These are phyloP conservation scores for Heteractis magnifica DNA, from an alignment of 92 coral and sea anemone species.

Conservation along the genomic window DNA sequence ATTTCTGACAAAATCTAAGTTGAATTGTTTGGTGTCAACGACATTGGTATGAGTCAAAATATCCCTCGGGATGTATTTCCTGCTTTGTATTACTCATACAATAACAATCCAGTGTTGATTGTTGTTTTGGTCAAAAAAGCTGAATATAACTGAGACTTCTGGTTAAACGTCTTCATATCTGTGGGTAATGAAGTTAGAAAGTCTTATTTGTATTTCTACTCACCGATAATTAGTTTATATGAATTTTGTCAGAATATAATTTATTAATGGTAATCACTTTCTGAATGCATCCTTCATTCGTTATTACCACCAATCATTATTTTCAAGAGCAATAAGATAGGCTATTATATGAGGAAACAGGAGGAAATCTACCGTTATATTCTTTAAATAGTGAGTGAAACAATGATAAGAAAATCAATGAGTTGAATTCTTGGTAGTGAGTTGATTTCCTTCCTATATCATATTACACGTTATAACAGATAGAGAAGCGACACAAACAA, in stretches of 20 bases:
- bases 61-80: background rate
- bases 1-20: too few relatives aligned
- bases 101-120: background rate
- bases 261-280: slow-evolving; percentile 28
- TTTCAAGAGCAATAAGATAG: background rate
- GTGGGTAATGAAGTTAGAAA: background rate
- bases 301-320: background rate
- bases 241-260: slow-evolving; percentile 30
- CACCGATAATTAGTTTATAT: slow-evolving; percentile 14
- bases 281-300: slow-evolving; percentile 8
- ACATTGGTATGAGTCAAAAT: background rate
- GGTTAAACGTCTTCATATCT: background rate
- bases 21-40: too few relatives aligned
- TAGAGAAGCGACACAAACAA: background rate
- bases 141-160: background rate
- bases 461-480: background rate
- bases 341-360: background rate
- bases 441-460: background rate
- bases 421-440: background rate
- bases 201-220: background rate
- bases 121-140: background rate
- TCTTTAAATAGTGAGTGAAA: background rate
- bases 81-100: background rate
- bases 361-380: background rate
- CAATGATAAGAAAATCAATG: background rate